Percentiles rank a stretch among this genome's conserved stretches.
phyloP scores from a whole-genome alignment of 2,797 vertebrate genomes.

The Diglossa cyanea region DNA sequence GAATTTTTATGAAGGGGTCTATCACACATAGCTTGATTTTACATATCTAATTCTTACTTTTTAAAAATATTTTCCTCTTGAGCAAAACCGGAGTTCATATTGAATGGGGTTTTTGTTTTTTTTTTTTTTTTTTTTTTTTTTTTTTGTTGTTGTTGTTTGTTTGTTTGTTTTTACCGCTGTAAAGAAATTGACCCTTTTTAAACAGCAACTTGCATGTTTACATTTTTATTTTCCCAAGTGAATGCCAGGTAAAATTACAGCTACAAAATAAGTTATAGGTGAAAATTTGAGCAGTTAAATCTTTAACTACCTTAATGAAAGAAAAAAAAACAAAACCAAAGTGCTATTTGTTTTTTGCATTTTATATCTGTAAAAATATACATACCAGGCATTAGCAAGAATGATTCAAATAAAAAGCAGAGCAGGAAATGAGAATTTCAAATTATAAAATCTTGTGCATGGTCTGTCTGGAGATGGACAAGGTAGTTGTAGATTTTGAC shows the following conservation, averaged over 20 bases:
- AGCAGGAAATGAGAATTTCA: not conserved
- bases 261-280: not conserved
- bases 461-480: not conserved
- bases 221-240: not conserved
- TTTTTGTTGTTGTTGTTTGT: no score
- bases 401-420: not conserved
- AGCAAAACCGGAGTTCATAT: accelerated
- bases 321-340: not conserved
- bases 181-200: not conserved
- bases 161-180: not conserved
- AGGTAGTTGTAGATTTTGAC: not conserved
- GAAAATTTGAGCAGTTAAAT: not conserved
- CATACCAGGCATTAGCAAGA: not conserved
- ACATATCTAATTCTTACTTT: not conserved
- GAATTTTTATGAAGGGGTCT: not conserved
- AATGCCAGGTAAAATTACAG: not conserved
- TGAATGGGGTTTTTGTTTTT: not conserved
- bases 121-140: not conserved
- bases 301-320: not conserved
- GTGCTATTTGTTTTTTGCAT: not conserved
- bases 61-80: not conserved
- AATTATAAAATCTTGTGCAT: not conserved
- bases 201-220: not conserved
- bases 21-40: not conserved
- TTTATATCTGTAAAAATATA: not conserved